Conservation (phyloP, 2,888 invertebrate species). For the Drosophila mayaguana region DNA sequence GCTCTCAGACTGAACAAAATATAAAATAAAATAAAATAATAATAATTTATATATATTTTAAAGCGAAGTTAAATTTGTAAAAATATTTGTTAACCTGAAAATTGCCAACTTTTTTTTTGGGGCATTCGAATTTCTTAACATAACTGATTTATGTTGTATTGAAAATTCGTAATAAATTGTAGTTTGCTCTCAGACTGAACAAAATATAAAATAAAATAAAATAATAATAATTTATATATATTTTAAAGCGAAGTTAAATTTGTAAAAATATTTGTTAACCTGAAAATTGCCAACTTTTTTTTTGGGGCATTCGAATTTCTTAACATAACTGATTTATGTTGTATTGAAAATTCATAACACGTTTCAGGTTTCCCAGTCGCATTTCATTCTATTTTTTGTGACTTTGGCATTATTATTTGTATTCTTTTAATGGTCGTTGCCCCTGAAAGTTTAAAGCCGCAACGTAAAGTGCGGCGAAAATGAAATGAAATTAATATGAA, state of each 20-base stretch:
- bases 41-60: too few relatives aligned
- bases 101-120: background rate
- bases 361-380: constrained; percentile 46
- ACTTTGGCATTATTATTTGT: constrained; percentile 39
- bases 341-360: constrained; percentile 62
- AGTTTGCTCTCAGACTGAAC: too few relatives aligned
- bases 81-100: background rate
- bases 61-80: background rate
- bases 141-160: constrained; percentile 3
- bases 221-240: too few relatives aligned
- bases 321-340: constrained; percentile 2
- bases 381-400: constrained; percentile 51
- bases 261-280: background rate
- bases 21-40: background rate
- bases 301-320: background rate
- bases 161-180: constrained; percentile 46
- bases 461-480: constrained; percentile 56
- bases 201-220: background rate
- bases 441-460: constrained; percentile 58
- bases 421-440: constrained; percentile 28
- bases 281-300: background rate
- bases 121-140: background rate
- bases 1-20: too few relatives aligned
- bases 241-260: background rate
- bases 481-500: constrained; percentile 80